Evolutionary conservation across 35 echinoderm and acorn worm genomes (phyloP).

Genomic region (Stichopus chloronotus): DNA sequence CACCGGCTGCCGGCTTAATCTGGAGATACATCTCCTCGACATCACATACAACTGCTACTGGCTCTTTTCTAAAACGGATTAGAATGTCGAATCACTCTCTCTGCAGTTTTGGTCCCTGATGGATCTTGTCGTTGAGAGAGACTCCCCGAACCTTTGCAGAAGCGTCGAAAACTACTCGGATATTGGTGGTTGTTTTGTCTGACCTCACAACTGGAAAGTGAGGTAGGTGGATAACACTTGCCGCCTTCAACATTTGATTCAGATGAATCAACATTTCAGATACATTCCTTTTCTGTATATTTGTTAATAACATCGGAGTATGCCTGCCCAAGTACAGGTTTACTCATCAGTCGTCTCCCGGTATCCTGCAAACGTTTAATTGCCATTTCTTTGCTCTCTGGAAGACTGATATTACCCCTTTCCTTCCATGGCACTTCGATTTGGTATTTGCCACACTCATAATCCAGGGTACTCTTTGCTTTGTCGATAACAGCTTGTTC

Average conservation of each 20-base stretch:
- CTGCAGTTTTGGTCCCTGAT: slow-evolving; percentile 52
- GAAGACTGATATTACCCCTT: background rate
- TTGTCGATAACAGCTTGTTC: background rate
- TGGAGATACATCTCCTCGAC: slow-evolving; percentile 55
- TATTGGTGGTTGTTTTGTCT: slow-evolving; percentile 44
- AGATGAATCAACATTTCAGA: slow-evolving; percentile 1
- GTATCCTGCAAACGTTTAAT: slow-evolving; percentile 2
- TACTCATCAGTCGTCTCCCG: slow-evolving; percentile 18
- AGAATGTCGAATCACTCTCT: slow-evolving; percentile 48
- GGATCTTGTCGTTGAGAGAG: slow-evolving; percentile 25
- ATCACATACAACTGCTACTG: slow-evolving; percentile 58
- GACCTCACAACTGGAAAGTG: slow-evolving; percentile 60
- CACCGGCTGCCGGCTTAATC: background rate
- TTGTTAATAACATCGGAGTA: slow-evolving; percentile 1
- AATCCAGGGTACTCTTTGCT: background rate
- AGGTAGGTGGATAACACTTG: slow-evolving; percentile 44
- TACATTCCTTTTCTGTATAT: slow-evolving; percentile 31
- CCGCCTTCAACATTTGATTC: background rate
- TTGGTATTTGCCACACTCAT: slow-evolving; percentile 11
- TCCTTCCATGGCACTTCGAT: slow-evolving; percentile 41
- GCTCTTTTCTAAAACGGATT: slow-evolving; percentile 45
- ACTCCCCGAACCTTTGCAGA: slow-evolving; percentile 1
- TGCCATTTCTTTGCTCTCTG: slow-evolving; percentile 31
- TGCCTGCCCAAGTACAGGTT: background rate
- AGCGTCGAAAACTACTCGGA: slow-evolving; percentile 47